These are phyloP conservation scores for Apodemus sylvaticus DNA, from an alignment of 2,113 vertebrate genomes.

Conservation along the genomic window DNA sequence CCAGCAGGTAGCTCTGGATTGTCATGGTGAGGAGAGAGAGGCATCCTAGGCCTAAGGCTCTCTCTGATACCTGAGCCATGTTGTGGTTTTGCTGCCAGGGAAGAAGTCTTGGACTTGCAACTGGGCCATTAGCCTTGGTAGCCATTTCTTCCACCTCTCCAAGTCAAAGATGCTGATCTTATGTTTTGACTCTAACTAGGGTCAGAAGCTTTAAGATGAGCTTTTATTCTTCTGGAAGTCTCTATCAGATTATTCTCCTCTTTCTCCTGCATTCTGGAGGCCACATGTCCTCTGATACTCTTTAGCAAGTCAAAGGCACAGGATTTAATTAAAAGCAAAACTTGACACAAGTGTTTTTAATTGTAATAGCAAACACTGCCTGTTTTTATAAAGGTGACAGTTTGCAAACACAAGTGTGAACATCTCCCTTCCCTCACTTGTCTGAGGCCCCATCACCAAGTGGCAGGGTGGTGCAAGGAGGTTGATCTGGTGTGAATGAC, in stretches of 20 bases:
- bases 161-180: background rate
- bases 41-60: background rate
- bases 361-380: constrained; percentile 72
- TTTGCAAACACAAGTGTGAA: constrained; percentile 79
- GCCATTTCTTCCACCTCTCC: background rate
- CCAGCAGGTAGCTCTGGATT: background rate
- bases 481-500: constrained; percentile 74
- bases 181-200: background rate
- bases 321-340: constrained; percentile 79
- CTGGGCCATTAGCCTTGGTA: background rate
- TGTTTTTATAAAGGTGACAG: constrained; percentile 79
- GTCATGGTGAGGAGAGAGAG: background rate
- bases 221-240: background rate
- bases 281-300: constrained; percentile 49
- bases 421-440: constrained; percentile 65
- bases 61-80: background rate
- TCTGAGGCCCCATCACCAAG: background rate
- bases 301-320: constrained; percentile 64
- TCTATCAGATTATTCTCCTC: background rate
- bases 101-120: background rate
- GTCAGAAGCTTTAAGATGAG: background rate
- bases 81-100: background rate
- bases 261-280: background rate
- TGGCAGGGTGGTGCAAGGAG: constrained; percentile 67
- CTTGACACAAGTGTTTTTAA: constrained; percentile 77